Evolutionary conservation across 2,113 vertebrate genomes (phyloP).

Genomic region (Notarius quadriscutis): DNA sequence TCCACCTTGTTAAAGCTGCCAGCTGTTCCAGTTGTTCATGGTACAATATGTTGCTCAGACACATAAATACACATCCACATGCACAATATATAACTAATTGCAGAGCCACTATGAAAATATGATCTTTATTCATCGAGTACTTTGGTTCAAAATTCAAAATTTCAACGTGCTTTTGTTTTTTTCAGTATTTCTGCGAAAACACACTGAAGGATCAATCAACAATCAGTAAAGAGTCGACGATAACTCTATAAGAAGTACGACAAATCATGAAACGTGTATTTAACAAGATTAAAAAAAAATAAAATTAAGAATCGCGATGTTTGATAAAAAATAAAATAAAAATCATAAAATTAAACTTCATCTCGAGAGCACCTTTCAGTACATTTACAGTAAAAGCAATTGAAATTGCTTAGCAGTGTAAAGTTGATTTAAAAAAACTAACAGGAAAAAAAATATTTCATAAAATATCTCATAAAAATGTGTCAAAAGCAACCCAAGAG

Average conservation of each 20-base stretch:
- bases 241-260: not conserved
- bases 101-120: not conserved
- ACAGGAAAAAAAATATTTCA: not conserved
- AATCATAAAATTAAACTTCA: not conserved
- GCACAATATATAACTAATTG: not conserved
- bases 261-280: not conserved
- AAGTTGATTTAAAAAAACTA: not conserved
- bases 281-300: too few species aligned
- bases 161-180: not conserved
- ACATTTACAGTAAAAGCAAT: not conserved
- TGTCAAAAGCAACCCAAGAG: not conserved
- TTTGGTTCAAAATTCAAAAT: not conserved
- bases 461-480: not conserved
- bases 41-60: not conserved
- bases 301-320: not conserved
- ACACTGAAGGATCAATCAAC: not conserved
- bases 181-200: not conserved
- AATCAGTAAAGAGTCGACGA: not conserved
- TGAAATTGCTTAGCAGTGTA: not conserved
- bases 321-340: not conserved
- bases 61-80: not conserved
- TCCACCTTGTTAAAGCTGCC: not conserved
- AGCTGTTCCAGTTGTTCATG: conserved; percentile 23
- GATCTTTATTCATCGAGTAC: not conserved
- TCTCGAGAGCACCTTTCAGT: too few species aligned